Percentiles rank a stretch among this genome's conserved stretches.
phyloP scores from a whole-genome alignment of 2,888 invertebrate genomes.

The Eupithecia subfuscata region DNA sequence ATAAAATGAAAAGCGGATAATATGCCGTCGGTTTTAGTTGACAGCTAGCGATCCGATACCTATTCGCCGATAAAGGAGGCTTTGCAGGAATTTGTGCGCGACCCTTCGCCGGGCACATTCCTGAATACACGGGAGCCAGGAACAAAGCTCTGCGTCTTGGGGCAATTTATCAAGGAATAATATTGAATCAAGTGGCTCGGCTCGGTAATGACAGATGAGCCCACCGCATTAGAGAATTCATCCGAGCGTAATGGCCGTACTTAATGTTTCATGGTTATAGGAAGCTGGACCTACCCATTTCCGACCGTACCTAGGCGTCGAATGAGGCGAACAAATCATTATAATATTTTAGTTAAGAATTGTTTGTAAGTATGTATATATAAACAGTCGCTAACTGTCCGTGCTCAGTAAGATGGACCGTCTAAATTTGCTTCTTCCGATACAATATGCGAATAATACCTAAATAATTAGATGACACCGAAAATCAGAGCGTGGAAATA shows the following conservation, averaged over 20 bases:
- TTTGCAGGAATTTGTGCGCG: conserved; percentile 30
- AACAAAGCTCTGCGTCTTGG: conserved; percentile 43
- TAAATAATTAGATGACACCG: not conserved
- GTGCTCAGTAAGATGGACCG: not conserved
- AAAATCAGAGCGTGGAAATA: not conserved
- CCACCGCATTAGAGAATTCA: conserved; percentile 7
- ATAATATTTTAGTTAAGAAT: not conserved
- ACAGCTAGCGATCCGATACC: conserved; percentile 7
- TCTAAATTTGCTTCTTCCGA: not conserved
- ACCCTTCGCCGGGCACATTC: conserved; percentile 48
- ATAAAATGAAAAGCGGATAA: conserved; percentile 6
- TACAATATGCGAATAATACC: not conserved
- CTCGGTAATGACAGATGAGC: conserved; percentile 21
- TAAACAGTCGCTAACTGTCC: not conserved
- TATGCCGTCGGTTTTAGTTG: not conserved
- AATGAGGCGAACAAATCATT: not conserved
- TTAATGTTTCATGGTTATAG: not conserved
- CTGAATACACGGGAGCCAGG: conserved; percentile 37
- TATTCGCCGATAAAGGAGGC: conserved; percentile 27
- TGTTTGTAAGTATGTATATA: not conserved
- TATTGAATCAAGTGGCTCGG: conserved; percentile 47
- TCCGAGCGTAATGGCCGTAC: not conserved
- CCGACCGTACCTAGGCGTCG: not conserved
- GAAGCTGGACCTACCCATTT: not conserved
- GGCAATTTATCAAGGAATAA: conserved; percentile 54